phyloP scores from a whole-genome alignment of 2,797 vertebrate genomes.

The Acanthis flammea region DNA sequence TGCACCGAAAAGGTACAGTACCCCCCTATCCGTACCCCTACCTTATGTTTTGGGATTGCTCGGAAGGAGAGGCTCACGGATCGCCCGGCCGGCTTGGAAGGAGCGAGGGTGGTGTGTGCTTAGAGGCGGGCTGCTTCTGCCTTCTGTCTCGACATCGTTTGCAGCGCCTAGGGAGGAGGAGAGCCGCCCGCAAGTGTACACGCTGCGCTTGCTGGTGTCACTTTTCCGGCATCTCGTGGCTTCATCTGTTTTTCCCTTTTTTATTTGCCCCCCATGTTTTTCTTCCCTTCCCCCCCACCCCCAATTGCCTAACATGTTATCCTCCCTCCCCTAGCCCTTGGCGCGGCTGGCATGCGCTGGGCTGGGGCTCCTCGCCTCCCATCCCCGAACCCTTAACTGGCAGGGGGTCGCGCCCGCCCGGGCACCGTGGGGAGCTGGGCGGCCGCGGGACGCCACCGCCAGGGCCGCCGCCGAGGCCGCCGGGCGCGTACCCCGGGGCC shows the following conservation, averaged over 20 bases:
- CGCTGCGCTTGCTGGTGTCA: not conserved
- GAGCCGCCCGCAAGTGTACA: constrained; percentile 14
- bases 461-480: not conserved
- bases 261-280: not conserved
- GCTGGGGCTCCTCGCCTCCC: not conserved
- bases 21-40: not conserved
- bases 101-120: not conserved
- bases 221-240: not conserved
- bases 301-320: not conserved
- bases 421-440: not conserved
- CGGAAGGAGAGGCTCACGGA: not conserved
- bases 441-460: not conserved
- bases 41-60: not conserved
- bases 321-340: not conserved
- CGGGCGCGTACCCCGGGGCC: not conserved
- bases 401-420: not conserved
- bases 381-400: not conserved
- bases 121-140: not conserved
- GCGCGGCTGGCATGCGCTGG: not conserved
- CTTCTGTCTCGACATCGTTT: constrained; percentile 4
- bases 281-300: not conserved
- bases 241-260: not conserved
- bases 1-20: constrained; percentile 88
- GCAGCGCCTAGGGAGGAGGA: not conserved
- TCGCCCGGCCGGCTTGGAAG: not conserved